These are phyloP conservation scores for Eretmochelys imbricata DNA, from an alignment of 2,113 vertebrate genomes.

Conservation along the genomic window DNA sequence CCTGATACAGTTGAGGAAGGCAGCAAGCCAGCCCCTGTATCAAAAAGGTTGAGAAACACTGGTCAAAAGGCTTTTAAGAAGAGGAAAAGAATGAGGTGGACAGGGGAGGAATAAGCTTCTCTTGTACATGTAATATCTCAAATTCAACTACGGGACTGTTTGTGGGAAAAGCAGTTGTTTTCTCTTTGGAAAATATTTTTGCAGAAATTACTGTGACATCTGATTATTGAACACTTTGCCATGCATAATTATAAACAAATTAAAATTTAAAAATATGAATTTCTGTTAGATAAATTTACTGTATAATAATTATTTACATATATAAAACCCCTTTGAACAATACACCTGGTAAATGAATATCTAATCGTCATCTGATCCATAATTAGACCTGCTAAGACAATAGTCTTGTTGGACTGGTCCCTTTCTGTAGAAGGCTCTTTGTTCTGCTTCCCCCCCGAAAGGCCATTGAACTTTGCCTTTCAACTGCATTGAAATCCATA, in stretches of 20 bases:
- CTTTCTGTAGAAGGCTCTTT: background rate
- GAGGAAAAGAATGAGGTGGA: background rate
- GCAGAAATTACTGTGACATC: background rate
- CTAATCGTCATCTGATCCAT: background rate
- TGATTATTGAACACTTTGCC: background rate
- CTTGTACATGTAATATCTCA: background rate
- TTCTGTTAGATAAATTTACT: background rate
- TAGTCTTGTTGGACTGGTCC: rapidly evolving
- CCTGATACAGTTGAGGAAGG: background rate
- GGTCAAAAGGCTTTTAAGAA: background rate
- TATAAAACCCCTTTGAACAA: background rate
- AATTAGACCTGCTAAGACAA: background rate
- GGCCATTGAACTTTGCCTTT: background rate
- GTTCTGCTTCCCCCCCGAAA: background rate
- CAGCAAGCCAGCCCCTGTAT: background rate
- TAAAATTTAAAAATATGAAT: background rate
- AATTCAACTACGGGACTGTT: background rate
- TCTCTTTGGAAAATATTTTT: background rate
- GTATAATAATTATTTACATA: background rate
- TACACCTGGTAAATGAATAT: background rate
- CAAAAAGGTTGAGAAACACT: background rate
- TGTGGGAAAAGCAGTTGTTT: background rate
- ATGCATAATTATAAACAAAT: background rate
- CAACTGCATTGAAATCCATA: background rate
- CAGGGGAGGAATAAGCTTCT: background rate